Evolutionary conservation across 2,888 invertebrate species (phyloP), one percentile per base, ranked within the genome.

Genomic region (Idaea biselata): DNA sequence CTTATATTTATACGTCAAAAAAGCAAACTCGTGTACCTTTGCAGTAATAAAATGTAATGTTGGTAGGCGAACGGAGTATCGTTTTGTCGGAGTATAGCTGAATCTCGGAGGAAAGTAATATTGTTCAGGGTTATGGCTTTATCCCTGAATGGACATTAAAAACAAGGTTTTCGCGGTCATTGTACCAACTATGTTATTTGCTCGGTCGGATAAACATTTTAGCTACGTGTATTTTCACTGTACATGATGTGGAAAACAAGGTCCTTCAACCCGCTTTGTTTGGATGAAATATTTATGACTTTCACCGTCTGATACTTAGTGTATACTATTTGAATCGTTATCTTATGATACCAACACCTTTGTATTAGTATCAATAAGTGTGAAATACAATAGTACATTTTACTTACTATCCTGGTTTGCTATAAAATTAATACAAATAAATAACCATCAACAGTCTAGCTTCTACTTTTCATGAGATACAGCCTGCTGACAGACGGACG

Each of bases 1-100:
- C 78, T 82, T 81, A 81, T 84, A 80, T 84, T 83, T 84, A 79
- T 83, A 79, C 77, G 78, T 78, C 81, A 85, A 87, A 87, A 87
- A 88, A 88, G 87, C 84, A 83, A 87, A 88, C 74, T 76, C 84
- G 76, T 88, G 89, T 89, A 84, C 80, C 82, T 82, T 82, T 76
- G 69, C 71, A 77, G 81, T 85, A 87, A 87, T 89, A 87, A 89
- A 89, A 87, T 71, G 79, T 86, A 86, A 88, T 86, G 85, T 81
- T 77, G 77, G 79, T 74, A 78, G 76, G 76, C 73, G 75, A 73
- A 71, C 74, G 74, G 73, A 73, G 79, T 81, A 83, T 80, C 82
- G 83, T 83, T 84, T 83, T 80, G 80, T 78, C 76, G 73, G 76
- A 71, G 77, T 78, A 78, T 73, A 75, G 74, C 68, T 75, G 75